A percentile compares a stretch with the other conserved stretches of the same genome.
These are phyloP conservation scores for Liolophura sinensis DNA, from an alignment of 1,140 invertebrate species.

Conservation along the genomic window DNA sequence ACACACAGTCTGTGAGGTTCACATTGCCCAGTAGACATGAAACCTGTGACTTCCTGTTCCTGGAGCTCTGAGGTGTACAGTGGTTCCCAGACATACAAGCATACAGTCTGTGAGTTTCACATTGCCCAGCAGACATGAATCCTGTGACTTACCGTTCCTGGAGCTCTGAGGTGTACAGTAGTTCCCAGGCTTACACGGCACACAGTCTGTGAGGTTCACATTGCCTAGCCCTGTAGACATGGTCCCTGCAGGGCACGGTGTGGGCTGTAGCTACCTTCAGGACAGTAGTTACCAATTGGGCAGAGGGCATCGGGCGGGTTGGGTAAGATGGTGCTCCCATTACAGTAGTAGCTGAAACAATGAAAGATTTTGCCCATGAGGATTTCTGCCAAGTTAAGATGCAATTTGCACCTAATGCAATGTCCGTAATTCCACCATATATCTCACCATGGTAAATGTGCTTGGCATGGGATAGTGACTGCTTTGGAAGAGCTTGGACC, in stretches of 20 bases:
- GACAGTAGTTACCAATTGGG: constrained; percentile 55
- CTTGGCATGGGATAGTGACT: too few species aligned
- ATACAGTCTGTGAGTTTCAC: constrained; percentile 43
- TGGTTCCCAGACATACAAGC: constrained; percentile 51
- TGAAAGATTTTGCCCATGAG: too few species aligned
- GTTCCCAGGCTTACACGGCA: constrained; percentile 48
- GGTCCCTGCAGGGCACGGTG: constrained; percentile 47
- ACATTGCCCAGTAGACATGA: too few species aligned
- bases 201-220: constrained; percentile 42
- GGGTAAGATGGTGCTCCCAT: constrained; percentile 42
- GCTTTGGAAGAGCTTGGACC: too few species aligned
- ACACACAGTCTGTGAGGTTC: too few species aligned
- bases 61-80: constrained; percentile 46
- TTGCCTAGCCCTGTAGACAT: constrained; percentile 46
- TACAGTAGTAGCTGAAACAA: constrained; percentile 49
- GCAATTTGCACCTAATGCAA: too few species aligned
- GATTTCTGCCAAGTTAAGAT: too few species aligned
- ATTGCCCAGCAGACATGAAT: constrained; percentile 45
- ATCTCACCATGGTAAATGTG: too few species aligned
- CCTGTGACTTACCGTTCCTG: constrained; percentile 42
- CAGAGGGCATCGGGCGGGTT: constrained; percentile 41
- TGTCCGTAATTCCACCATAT: background rate
- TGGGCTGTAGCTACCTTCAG: constrained; percentile 45
- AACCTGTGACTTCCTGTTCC: constrained; percentile 31
- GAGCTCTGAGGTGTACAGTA: constrained; percentile 52